These are phyloP conservation scores for Hystrix brachyura DNA, from an alignment of 2,113 vertebrate species.

Conservation along the genomic window DNA sequence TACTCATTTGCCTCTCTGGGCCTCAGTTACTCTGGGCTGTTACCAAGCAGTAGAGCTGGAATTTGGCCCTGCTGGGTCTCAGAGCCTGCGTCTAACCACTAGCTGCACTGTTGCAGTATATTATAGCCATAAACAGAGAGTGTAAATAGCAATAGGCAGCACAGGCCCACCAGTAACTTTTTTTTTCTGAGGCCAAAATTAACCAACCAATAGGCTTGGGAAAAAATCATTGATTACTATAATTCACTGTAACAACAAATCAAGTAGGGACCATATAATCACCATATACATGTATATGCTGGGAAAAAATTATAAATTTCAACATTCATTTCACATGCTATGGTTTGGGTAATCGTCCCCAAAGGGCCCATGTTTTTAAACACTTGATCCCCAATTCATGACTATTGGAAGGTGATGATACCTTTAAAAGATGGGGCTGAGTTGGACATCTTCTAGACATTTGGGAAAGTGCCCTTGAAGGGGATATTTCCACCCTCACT, in stretches of 20 bases:
- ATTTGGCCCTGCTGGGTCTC: background rate
- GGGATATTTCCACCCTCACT: background rate
- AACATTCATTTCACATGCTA: conserved; percentile 46
- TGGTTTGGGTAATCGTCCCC: background rate
- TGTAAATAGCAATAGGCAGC: background rate
- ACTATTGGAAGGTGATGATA: background rate
- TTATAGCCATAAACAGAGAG: background rate
- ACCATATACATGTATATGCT: background rate
- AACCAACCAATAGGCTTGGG: background rate
- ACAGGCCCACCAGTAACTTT: background rate
- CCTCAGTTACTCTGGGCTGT: background rate
- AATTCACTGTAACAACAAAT: conserved; percentile 6
- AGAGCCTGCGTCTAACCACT: background rate
- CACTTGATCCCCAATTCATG: background rate
- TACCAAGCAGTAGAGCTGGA: background rate
- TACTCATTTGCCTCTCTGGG: background rate
- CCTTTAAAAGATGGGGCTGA: background rate
- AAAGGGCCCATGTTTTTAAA: background rate
- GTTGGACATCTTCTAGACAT: background rate
- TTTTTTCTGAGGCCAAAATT: background rate
- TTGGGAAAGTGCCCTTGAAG: background rate
- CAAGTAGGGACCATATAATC: background rate
- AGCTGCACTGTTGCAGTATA: background rate
- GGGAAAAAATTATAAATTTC: background rate
- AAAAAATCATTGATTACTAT: background rate